Base-by-base conservation (phyloP, 2,113 vertebrate genomes). In the Leptobrachium leishanense region DNA sequence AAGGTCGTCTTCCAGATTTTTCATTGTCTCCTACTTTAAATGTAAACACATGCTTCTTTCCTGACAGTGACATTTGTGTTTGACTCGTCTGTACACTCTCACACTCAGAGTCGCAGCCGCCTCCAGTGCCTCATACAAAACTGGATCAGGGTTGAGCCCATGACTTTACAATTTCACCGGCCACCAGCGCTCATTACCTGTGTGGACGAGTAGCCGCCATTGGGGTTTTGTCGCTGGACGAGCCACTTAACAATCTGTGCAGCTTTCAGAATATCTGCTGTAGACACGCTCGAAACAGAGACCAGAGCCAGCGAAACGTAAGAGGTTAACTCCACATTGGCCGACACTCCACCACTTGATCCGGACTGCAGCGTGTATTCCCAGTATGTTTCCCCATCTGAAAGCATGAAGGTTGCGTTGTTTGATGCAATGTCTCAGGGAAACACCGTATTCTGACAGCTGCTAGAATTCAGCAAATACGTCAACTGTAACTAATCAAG, bases 141-240 rank as follows among this genome's bases (percentile, higher is more conserved):
- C n/a, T n/a, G n/a, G n/a, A n/a, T n/a, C n/a, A n/a, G n/a, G n/a
- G n/a, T n/a, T n/a, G n/a, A n/a, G n/a, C n/a, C n/a, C n/a, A n/a
- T n/a, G n/a, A n/a, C n/a, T n/a, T n/a, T n/a, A n/a, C n/a, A n/a
- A n/a, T n/a, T n/a, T n/a, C n/a, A n/a, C n/a, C n/a, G n/a, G n/a
- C n/a, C n/a, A n/a, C 12, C 40, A 3, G 41, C 3, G 2, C 5
- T 6, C n/a, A 1, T 83, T 86, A 98, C 97, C 95, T 97, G 96
- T 20, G 95, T 96, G 77, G 96, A 97, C 9, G 92, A 86, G 89
- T 95, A 97, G 1, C 95, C 95, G 0, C 95, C 95, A 0, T 91
- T 94, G 0, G 94, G 84, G 82, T 95, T 97, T 85, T 93, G 93
- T 81, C 96, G 93, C 77, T 91, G 91, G 15, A 74, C 59, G 15